Conservation (phyloP, 2,888 invertebrate genomes). For the Eubasilissa splendida region DNA sequence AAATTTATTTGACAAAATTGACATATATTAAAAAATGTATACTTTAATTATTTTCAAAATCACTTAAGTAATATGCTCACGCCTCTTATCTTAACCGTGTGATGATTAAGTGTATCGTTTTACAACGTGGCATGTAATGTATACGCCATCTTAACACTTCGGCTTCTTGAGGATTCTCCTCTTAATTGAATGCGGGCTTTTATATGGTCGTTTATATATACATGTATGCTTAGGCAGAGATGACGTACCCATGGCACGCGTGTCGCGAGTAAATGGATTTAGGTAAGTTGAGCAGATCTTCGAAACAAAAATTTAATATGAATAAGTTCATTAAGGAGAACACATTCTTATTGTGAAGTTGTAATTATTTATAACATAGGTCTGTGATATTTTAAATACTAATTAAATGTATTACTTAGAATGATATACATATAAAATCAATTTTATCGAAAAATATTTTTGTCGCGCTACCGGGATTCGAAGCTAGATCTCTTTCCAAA, state of each 20-base stretch:
- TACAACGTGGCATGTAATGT: not conserved
- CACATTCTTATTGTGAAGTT: too few relatives aligned
- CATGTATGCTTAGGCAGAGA: too few relatives aligned
- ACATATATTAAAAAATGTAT: not conserved
- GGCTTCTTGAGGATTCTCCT: not conserved
- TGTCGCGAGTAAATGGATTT: too few relatives aligned
- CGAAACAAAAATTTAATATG: too few relatives aligned
- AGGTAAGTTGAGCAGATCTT: too few relatives aligned
- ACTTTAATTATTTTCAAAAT: not conserved
- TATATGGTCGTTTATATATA: too few relatives aligned
- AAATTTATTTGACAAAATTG: not conserved
- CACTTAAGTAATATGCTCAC: not conserved
- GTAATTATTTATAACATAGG: too few relatives aligned
- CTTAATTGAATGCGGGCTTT: not conserved
- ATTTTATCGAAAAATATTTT: not conserved
- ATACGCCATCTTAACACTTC: not conserved
- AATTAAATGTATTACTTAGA: too few relatives aligned
- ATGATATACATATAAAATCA: not conserved
- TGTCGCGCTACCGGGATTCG: too few relatives aligned
- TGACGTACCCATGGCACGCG: too few relatives aligned
- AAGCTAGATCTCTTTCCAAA: too few relatives aligned
- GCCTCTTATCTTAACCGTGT: not conserved
- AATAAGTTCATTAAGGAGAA: not conserved
- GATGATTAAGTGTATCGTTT: not conserved
- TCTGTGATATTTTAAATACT: too few relatives aligned